These are phyloP conservation scores for Tigriopus californicus DNA, from an alignment of 2,888 invertebrate genomes.

Conservation along the genomic window DNA sequence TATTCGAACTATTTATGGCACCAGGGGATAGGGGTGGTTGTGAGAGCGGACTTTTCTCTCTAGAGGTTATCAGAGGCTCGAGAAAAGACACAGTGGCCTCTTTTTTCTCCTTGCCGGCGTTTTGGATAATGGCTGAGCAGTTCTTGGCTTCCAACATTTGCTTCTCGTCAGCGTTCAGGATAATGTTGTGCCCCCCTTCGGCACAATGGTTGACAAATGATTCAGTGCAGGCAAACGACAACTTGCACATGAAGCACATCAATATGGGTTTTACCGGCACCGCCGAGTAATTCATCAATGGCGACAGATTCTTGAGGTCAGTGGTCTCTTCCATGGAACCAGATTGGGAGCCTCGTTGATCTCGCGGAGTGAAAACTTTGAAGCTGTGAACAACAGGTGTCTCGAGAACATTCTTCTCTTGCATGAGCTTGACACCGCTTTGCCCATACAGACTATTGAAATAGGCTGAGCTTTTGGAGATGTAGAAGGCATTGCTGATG, in stretches of 20 bases:
- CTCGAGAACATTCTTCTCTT: slow-evolving; percentile 35
- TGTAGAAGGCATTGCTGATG: slow-evolving; percentile 67
- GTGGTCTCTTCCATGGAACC: slow-evolving; percentile 20
- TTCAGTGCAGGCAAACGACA: slow-evolving; percentile 88
- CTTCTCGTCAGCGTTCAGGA: slow-evolving; percentile 43
- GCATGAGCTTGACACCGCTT: slow-evolving; percentile 27
- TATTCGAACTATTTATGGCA: background rate
- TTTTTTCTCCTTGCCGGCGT: slow-evolving; percentile 78
- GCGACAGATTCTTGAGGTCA: slow-evolving; percentile 29
- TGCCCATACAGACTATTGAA: slow-evolving; percentile 40
- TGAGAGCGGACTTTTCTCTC: slow-evolving; percentile 19
- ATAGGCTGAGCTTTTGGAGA: slow-evolving; percentile 47
- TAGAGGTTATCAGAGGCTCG: slow-evolving; percentile 51
- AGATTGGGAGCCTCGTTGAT: slow-evolving; percentile 19
- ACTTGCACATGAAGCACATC: slow-evolving; percentile 98
- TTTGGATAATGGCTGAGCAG: slow-evolving; percentile 87
- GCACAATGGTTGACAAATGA: slow-evolving; percentile 80
- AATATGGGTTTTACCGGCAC: slow-evolving; percentile 86
- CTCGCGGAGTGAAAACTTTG: slow-evolving; percentile 48
- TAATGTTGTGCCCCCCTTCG: slow-evolving; percentile 2
- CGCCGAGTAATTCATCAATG: slow-evolving; percentile 36
- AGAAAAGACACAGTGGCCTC: slow-evolving; percentile 73
- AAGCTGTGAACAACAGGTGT: slow-evolving; percentile 67
- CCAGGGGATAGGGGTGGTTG: background rate
- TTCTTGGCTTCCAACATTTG: slow-evolving; percentile 73